These are phyloP conservation scores for Cavia porcellus DNA, from an alignment of 2,113 vertebrate genomes.

Conservation along the genomic window DNA sequence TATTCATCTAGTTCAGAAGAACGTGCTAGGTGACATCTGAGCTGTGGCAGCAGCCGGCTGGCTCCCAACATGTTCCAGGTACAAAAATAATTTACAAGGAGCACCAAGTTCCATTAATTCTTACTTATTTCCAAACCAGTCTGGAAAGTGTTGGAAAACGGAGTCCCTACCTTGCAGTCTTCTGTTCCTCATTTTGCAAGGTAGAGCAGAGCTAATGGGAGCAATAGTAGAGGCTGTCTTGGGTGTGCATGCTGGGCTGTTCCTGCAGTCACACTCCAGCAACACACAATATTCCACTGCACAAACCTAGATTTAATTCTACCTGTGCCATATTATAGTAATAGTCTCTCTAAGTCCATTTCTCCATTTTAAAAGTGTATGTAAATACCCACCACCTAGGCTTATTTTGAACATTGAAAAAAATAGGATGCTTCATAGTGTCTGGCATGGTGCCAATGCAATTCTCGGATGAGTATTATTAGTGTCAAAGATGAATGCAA, in stretches of 20 bases:
- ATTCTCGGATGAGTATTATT: slow-evolving; percentile 29
- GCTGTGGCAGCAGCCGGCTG: slow-evolving; percentile 71
- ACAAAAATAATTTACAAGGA: slow-evolving; percentile 74
- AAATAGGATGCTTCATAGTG: not conserved
- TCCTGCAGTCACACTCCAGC: not conserved
- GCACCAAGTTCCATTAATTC: slow-evolving; percentile 47
- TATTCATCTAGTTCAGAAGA: slow-evolving; percentile 67
- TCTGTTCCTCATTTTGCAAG: not conserved
- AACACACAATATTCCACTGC: not conserved
- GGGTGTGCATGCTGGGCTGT: fast-evolving
- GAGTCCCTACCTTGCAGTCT: not conserved
- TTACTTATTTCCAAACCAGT: slow-evolving; percentile 16
- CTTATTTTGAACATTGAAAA: slow-evolving; percentile 15
- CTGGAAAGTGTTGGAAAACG: slow-evolving; percentile 41
- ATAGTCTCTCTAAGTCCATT: not conserved
- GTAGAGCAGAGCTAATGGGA: not conserved
- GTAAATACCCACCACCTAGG: not conserved
- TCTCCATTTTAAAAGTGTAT: not conserved
- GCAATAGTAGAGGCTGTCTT: not conserved
- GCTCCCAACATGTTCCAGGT: slow-evolving; percentile 74
- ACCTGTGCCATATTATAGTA: not conserved
- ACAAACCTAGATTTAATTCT: not conserved
- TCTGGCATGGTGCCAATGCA: not conserved
- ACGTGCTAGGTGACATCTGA: slow-evolving; percentile 81
- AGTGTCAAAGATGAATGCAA: not conserved